These are phyloP conservation scores for Rhodinocichla rosea DNA, from an alignment of 2,113 vertebrate species.

Conservation along the genomic window DNA sequence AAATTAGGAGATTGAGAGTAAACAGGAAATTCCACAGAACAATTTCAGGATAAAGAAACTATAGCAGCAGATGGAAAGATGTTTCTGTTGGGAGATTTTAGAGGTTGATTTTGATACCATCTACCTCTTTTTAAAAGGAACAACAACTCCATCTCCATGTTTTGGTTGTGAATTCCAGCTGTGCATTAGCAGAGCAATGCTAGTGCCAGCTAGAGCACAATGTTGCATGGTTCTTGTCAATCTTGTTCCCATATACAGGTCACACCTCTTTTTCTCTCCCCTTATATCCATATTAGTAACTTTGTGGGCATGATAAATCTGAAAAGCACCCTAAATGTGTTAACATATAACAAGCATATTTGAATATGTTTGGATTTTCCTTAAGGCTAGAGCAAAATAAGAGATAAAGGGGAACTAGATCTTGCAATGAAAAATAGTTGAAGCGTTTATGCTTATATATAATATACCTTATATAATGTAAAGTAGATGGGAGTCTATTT, in stretches of 20 bases:
- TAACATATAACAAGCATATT: background rate
- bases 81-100: slow-evolving; percentile 45
- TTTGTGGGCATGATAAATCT: background rate
- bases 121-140: slow-evolving; percentile 24
- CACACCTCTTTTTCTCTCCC: background rate
- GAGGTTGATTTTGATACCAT: slow-evolving; percentile 34
- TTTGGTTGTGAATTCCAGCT: background rate
- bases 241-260: background rate
- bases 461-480: background rate
- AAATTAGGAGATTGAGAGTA: slow-evolving; percentile 64
- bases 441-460: background rate
- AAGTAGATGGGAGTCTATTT: background rate
- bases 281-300: background rate
- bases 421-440: background rate
- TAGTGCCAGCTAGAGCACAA: background rate
- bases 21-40: slow-evolving; percentile 73
- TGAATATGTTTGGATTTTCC: background rate
- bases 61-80: slow-evolving; percentile 66
- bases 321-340: background rate
- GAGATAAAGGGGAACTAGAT: background rate
- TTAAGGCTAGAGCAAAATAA: background rate
- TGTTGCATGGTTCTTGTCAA: background rate
- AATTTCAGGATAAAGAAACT: slow-evolving; percentile 69
- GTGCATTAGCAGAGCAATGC: background rate
- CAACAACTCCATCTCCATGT: background rate